Base-by-base conservation (phyloP, 2,888 invertebrate genomes). In the Sycophila texana region DNA sequence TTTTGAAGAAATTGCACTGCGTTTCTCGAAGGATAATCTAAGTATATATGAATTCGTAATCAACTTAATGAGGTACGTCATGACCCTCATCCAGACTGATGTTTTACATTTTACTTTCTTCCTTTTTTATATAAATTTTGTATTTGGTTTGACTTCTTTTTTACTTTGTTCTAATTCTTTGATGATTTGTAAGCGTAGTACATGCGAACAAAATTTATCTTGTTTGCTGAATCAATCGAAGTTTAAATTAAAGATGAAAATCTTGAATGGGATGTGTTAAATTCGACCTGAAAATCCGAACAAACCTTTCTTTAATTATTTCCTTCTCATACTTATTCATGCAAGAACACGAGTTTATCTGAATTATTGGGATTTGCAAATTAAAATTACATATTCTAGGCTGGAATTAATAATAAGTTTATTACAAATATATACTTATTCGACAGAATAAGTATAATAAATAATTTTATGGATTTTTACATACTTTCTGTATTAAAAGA, bases 211-310 rank as follows among this genome's bases (percentile, higher is more conserved):
- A 66, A 49, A 74, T 74, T 74, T 74, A 66, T n/a, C 20, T 5
- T 55, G 26, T 74, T 74, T 66, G 22, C 57, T 57, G n/a, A n/a
- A 66, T 13, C 26, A 57, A 47, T 39, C 22, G 51, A 12, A 22
- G 53, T 26, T 65, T 66, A 57, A 74, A 57, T 74, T 49, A 20
- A 66, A 47, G 66, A 74, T 74, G 66, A 65, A 30, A n/a, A 49
- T 57, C 63, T 39, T 53, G 22, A 55, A 30, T 3, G n/a, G 73
- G 65, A 47, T 55, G 16, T 16, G 13, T 47, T 16, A 10, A 39
- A 63, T 66, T 66, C 18, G 12, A 73, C 22, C 22, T 12, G 57
- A 3, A 61, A 47, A 65, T 65, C 47, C 30, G 13, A 49, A n/a
- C 0, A 49, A 66, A 26, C 55, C 7, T 47, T 18, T 20, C 49